Evolutionary conservation across 2,888 invertebrate species (phyloP), one percentile per base, ranked within the genome.

Genomic region (Reticulitermes lucifugus): DNA sequence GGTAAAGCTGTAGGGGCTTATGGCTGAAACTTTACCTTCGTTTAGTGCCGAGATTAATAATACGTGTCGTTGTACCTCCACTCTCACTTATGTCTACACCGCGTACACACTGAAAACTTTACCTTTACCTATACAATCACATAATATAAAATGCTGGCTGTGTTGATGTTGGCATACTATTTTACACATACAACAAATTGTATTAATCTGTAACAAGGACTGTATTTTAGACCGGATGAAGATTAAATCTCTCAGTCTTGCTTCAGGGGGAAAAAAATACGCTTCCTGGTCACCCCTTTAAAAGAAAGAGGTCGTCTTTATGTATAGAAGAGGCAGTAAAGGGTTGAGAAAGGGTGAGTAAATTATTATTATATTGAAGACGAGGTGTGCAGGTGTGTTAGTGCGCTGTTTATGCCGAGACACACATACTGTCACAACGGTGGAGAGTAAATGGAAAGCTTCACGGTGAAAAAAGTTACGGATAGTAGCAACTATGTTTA

Each of bases 241-340:
- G 65, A 6, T 3, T 65, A 60, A 35, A 65, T 65, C 65, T n/a
- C n/a, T n/a, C 6, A 2, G 18, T 60, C 60, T 60, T n/a, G 60
- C 60, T n/a, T 21, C 60, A 35, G n/a, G 25, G 25, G 12, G 1
- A 55, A 18, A 6, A 25, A 6, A 5, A n/a, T 1, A n/a, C n/a
- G n/a, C 65, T 41, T 73, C 73, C 41, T 73, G 73, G 73, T 21
- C 73, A 73, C 41, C 73, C 73, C 41, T 73, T 73, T 41, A 41
- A 9, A 41, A 73, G 41, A 4, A 7, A 22, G 73, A 73, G 35
- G n/a, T 65, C 65, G 65, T n/a, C 65, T 65, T 65, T n/a, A 65
- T 5, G 12, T 18, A 21, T 73, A 29, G 73, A 12, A 73, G 73
- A 73, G 3, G 73, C 73, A 41, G 73, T 73, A 41, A 73, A 41